Evolutionary conservation across 2,113 vertebrate species (phyloP).

Genomic region (Salvelinus alpinus): DNA sequence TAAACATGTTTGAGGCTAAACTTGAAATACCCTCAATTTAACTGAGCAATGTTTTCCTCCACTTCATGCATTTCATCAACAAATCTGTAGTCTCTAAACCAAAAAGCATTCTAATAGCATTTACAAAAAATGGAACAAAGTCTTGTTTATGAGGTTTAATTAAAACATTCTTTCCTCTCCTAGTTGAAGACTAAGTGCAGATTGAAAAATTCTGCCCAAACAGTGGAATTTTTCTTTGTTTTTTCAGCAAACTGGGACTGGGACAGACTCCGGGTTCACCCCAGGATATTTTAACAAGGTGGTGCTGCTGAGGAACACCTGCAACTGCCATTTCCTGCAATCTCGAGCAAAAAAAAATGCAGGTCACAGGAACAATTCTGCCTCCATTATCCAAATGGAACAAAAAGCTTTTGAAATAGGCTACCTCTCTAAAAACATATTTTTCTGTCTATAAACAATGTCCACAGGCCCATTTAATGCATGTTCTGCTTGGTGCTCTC

Average conservation of each 20-base stretch:
- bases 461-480: neutral
- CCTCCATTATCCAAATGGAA: neutral
- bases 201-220: slow-evolving; percentile 6
- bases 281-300: too few species aligned
- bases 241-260: slow-evolving; percentile 9
- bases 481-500: neutral
- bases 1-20: neutral
- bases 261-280: neutral
- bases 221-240: neutral
- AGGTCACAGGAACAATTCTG: neutral
- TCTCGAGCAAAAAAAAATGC: neutral
- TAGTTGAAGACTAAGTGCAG: neutral
- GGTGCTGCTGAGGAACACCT: too few species aligned
- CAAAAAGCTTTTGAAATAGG: neutral
- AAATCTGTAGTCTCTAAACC: neutral
- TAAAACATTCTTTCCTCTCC: slow-evolving; percentile 4
- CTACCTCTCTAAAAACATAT: neutral
- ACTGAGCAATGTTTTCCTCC: neutral
- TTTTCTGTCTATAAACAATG: neutral
- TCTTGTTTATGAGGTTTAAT: slow-evolving; percentile 14
- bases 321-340: slow-evolving; percentile 15
- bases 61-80: neutral
- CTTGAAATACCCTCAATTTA: neutral
- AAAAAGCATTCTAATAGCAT: neutral
- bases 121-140: neutral